Evolutionary conservation across 1,140 invertebrate species (phyloP).

Genomic region (Orchesella cincta): DNA sequence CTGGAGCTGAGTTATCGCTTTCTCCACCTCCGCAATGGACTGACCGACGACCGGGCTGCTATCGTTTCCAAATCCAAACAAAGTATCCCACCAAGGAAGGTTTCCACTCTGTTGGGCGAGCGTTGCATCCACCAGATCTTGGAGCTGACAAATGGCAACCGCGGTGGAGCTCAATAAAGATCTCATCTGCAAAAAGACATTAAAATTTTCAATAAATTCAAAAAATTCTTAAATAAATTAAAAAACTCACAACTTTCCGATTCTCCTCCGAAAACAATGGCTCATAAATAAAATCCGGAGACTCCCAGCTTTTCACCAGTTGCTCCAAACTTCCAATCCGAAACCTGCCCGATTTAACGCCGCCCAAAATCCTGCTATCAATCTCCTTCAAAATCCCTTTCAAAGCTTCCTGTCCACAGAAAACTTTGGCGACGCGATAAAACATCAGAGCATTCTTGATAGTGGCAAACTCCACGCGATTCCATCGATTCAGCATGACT

Average conservation of each 20-base stretch:
- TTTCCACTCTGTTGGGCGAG: neutral
- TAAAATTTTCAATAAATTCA: neutral
- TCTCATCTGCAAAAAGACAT: neutral
- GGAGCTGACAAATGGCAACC: neutral
- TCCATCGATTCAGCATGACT: conserved; percentile 76
- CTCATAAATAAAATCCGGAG: conserved; percentile 33
- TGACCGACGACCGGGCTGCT: neutral
- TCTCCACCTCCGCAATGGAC: conserved; percentile 29
- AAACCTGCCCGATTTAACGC: neutral
- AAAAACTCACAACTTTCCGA: conserved; percentile 18
- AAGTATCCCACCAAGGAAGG: neutral
- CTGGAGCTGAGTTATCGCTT: conserved; percentile 28
- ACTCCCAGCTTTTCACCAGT: conserved; percentile 38
- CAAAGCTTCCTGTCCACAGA: conserved; percentile 29
- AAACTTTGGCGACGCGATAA: conserved; percentile 78
- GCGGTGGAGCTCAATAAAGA: neutral
- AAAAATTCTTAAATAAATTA: neutral
- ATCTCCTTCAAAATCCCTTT: conserved; percentile 34
- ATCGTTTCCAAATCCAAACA: neutral
- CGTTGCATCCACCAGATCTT: neutral
- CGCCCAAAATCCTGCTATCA: conserved; percentile 26
- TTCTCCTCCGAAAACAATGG: conserved; percentile 41
- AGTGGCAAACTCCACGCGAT: conserved; percentile 78
- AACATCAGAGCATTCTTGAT: conserved; percentile 89
- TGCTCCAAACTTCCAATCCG: conserved; percentile 40